These are phyloP conservation scores for Pogonognathellus flavescens DNA, from an alignment of 1,140 invertebrate genomes.

Conservation along the genomic window DNA sequence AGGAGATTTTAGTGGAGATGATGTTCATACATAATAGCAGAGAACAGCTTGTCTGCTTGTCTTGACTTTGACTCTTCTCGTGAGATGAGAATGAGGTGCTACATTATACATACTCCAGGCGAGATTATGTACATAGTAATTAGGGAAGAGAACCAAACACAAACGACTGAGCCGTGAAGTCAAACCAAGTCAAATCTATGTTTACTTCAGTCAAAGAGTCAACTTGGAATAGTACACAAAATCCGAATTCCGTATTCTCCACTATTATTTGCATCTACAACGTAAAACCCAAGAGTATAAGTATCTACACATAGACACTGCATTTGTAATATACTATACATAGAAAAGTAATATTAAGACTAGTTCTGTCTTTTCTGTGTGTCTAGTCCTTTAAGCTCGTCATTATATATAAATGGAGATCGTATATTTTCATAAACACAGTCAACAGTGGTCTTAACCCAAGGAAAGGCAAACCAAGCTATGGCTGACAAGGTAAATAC, in stretches of 20 bases:
- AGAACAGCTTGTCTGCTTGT: slow-evolving; percentile 44
- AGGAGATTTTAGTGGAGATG: not conserved
- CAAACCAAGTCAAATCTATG: slow-evolving; percentile 25
- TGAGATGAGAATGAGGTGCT: slow-evolving; percentile 51
- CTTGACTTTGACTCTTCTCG: slow-evolving; percentile 35
- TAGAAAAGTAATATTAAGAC: too few relatives aligned
- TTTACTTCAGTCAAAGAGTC: slow-evolving; percentile 38
- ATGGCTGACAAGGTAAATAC: slow-evolving; percentile 46
- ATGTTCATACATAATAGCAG: slow-evolving; percentile 29
- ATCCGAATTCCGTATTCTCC: not conserved
- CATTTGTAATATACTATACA: too few relatives aligned
- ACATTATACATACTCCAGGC: slow-evolving; percentile 54
- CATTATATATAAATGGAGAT: slow-evolving; percentile 5
- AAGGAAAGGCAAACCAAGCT: not conserved
- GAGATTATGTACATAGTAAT: slow-evolving; percentile 60
- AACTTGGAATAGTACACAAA: slow-evolving; percentile 11
- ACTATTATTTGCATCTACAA: too few relatives aligned
- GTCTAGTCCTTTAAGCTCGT: slow-evolving; percentile 18
- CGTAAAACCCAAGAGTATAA: too few relatives aligned
- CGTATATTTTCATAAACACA: slow-evolving; percentile 26
- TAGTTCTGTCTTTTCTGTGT: too few relatives aligned
- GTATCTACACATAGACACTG: too few relatives aligned
- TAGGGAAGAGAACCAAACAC: slow-evolving; percentile 26
- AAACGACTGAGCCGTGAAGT: slow-evolving; percentile 4
- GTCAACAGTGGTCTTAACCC: slow-evolving; percentile 28